Percentiles rank a stretch among this genome's conserved stretches.
These are phyloP conservation scores for Drosophila obscura DNA, from an alignment of 1,140 invertebrate genomes.

Conservation along the genomic window DNA sequence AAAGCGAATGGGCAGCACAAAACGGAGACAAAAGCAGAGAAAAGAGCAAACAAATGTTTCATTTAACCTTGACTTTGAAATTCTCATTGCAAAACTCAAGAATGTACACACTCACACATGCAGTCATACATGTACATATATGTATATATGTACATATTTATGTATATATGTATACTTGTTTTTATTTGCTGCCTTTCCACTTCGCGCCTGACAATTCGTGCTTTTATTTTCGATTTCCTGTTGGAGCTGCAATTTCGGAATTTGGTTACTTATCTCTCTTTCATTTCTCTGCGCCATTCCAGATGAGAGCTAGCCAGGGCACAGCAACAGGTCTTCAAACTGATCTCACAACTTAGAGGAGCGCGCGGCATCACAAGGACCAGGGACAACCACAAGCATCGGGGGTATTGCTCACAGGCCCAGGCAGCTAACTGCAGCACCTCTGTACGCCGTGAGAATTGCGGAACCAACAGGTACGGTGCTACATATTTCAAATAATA, in stretches of 20 bases:
- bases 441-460: slow-evolving; percentile 75
- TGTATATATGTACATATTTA: slow-evolving; percentile 16
- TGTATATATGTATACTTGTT: neutral
- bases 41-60: slow-evolving; percentile 55
- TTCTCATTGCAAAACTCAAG: slow-evolving; percentile 68
- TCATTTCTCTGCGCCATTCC: slow-evolving; percentile 5
- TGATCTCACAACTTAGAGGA: slow-evolving; percentile 10
- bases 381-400: neutral
- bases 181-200: neutral
- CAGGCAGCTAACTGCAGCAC: slow-evolving; percentile 50
- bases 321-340: slow-evolving; percentile 1
- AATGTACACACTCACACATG: slow-evolving; percentile 38
- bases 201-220: neutral
- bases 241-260: slow-evolving; percentile 6
- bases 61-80: slow-evolving; percentile 77
- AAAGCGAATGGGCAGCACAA: slow-evolving; percentile 29
- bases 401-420: slow-evolving; percentile 6
- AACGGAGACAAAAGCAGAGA: slow-evolving; percentile 17
- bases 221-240: slow-evolving; percentile 45
- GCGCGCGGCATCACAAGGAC: neutral
- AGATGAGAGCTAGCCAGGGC: slow-evolving; percentile 25
- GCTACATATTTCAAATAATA: no score
- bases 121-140: slow-evolving; percentile 14
- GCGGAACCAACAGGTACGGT: slow-evolving; percentile 76
- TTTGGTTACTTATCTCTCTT: slow-evolving; percentile 15